phyloP scores from a whole-genome alignment of 2,113 vertebrate species.

The Sinocyclocheilus rhinocerous region DNA sequence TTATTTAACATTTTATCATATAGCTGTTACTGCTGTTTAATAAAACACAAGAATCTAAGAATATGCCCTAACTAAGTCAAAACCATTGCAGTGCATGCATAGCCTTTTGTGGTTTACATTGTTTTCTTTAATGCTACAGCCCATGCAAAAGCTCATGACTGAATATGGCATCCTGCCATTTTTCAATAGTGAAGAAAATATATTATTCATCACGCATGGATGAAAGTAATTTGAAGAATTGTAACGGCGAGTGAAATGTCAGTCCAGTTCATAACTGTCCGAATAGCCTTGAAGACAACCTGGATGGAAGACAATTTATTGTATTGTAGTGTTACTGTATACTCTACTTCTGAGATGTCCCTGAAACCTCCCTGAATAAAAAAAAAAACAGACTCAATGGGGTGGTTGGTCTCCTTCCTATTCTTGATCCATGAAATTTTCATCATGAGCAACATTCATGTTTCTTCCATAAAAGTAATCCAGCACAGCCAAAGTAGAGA shows the following conservation, averaged over 20 bases:
- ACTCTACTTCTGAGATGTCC: constrained; percentile 31
- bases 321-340: constrained; percentile 47
- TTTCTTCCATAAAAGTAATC: constrained; percentile 52
- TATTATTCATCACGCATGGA: constrained; percentile 19
- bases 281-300: constrained; percentile 43
- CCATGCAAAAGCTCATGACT: background rate
- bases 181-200: background rate
- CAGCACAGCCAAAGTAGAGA: constrained; percentile 50
- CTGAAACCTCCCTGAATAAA: constrained; percentile 46
- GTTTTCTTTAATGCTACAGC: background rate
- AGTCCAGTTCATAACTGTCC: constrained; percentile 34
- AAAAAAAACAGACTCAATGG: constrained; percentile 31
- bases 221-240: constrained; percentile 27
- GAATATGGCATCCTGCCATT: background rate
- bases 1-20: background rate
- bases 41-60: background rate
- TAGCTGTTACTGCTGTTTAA: background rate
- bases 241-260: constrained; percentile 16
- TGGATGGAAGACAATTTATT: constrained; percentile 28
- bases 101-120: background rate
- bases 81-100: background rate
- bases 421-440: constrained; percentile 58
- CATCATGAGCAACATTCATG: constrained; percentile 56
- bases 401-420: constrained; percentile 41
- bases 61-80: background rate